phyloP scores from a whole-genome alignment of 2,113 vertebrate genomes.

The Ancistrus triradiatus region DNA sequence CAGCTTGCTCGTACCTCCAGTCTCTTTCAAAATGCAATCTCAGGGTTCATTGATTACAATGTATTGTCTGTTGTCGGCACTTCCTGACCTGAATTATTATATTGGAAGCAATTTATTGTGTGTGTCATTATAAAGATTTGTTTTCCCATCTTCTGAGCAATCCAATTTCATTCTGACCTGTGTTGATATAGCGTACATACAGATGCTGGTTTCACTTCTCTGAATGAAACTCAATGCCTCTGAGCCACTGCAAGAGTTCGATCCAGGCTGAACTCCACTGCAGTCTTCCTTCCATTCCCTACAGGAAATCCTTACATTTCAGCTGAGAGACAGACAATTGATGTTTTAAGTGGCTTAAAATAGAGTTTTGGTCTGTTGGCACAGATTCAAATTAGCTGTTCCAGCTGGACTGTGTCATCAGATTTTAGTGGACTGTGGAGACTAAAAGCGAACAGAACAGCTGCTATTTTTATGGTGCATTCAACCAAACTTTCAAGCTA shows the following conservation, averaged over 20 bases:
- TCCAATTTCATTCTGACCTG: conserved; percentile 58
- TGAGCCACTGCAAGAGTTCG: background rate
- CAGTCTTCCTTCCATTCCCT: background rate
- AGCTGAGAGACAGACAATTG: background rate
- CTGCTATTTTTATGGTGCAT: conserved; percentile 26
- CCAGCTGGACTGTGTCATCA: conserved; percentile 20
- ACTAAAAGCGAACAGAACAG: conserved; percentile 7
- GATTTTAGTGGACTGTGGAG: conserved; percentile 19
- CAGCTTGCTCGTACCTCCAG: too few species aligned
- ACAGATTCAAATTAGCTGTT: background rate
- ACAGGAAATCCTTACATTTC: background rate
- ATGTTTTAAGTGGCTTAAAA: conserved; percentile 5
- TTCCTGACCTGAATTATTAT: conserved; percentile 49
- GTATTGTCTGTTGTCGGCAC: conserved; percentile 37
- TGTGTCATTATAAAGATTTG: conserved; percentile 55
- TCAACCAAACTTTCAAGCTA: conserved; percentile 7
- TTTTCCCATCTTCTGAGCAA: conserved; percentile 51
- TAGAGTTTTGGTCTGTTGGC: background rate
- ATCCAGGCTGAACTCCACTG: conserved; percentile 1
- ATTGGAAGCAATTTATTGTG: conserved; percentile 56
- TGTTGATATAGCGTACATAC: conserved; percentile 51
- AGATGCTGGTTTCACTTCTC: conserved; percentile 48
- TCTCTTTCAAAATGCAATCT: too few species aligned
- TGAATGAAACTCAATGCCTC: conserved; percentile 3
- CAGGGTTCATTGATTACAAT: too few species aligned